Evolutionary conservation across 2,113 vertebrate species (phyloP).

Genomic region (Microtus ochrogaster): DNA sequence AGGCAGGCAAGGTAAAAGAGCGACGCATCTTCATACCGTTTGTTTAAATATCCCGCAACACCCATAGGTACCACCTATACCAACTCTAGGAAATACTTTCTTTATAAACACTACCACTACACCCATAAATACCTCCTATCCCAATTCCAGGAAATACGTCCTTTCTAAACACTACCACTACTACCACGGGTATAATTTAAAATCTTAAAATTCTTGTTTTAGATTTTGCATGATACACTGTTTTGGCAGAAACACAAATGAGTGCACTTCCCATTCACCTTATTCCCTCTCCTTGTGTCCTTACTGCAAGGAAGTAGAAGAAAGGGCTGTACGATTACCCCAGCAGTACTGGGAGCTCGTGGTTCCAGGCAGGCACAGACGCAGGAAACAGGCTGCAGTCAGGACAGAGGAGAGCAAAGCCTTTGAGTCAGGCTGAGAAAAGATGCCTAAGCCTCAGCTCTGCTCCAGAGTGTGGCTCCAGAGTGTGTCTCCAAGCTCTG

Average conservation of each 20-base stretch:
- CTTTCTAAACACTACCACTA: background rate
- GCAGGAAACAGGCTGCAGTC: background rate
- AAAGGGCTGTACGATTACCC: background rate
- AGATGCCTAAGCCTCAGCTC: background rate
- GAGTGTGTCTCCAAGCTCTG: no score
- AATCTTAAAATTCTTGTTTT: background rate
- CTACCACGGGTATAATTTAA: background rate
- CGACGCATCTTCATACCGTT: background rate
- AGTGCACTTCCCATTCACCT: background rate
- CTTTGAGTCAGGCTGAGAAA: background rate
- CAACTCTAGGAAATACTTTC: background rate
- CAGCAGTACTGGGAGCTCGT: background rate
- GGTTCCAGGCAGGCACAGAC: background rate
- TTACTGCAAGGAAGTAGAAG: background rate
- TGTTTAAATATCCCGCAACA: background rate
- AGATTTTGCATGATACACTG: background rate
- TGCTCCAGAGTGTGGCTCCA: no score
- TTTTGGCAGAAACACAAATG: slow-evolving; percentile 16
- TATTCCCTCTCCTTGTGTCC: background rate
- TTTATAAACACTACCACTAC: background rate
- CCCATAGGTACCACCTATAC: fast-evolving
- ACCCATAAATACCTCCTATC: no score
- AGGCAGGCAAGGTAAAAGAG: background rate
- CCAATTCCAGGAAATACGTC: background rate
- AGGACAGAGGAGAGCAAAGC: no score